phyloP scores from a whole-genome alignment of 2,113 vertebrate species.

The Ifrita kowaldi region DNA sequence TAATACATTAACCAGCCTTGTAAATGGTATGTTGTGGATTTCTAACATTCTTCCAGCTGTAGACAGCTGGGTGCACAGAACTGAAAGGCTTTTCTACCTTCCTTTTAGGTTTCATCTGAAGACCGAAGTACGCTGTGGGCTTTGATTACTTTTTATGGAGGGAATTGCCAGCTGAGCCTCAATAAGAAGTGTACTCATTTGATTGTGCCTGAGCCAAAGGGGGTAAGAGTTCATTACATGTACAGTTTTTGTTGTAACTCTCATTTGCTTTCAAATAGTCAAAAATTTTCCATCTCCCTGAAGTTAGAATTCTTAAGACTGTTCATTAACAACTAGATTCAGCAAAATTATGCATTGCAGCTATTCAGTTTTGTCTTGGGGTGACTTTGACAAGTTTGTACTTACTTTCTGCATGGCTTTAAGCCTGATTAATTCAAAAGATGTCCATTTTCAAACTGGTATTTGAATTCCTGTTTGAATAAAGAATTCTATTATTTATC shows the following conservation, averaged over 20 bases:
- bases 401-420: background rate
- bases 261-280: background rate
- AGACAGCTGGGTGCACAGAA: background rate
- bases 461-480: background rate
- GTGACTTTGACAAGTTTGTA: background rate
- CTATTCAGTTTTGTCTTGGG: background rate
- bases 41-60: background rate
- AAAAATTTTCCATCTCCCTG: background rate
- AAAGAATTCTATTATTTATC: background rate
- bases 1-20: background rate
- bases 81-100: background rate
- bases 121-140: conserved; percentile 92
- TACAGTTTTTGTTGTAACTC: background rate
- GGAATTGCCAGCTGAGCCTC: conserved; percentile 90
- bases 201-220: conserved; percentile 91
- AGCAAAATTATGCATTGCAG: background rate
- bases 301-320: background rate
- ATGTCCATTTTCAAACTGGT: background rate
- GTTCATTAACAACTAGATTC: background rate
- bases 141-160: conserved; percentile 93
- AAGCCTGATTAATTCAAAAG: background rate
- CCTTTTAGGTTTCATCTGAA: conserved; percentile 81
- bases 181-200: conserved; percentile 94
- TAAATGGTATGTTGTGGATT: background rate
- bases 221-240: conserved; percentile 78